These are phyloP conservation scores for Saccostrea glomerata DNA, from an alignment of 1,140 invertebrate genomes.

Conservation along the genomic window DNA sequence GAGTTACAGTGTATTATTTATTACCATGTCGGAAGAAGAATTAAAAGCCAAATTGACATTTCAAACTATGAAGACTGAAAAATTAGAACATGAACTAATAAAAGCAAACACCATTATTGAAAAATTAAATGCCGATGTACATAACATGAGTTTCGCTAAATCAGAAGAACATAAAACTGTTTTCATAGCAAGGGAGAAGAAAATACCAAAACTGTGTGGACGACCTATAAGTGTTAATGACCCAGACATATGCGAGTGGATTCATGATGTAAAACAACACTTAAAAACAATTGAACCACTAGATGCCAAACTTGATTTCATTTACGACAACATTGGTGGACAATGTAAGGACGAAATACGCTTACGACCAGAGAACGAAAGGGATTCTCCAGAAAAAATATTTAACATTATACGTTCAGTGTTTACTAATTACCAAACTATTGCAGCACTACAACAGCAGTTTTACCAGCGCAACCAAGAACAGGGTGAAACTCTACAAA, in stretches of 20 bases:
- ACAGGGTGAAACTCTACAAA: neutral
- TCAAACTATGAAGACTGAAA: neutral
- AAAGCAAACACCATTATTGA: neutral
- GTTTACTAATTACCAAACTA: neutral
- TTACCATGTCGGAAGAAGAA: neutral
- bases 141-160: neutral
- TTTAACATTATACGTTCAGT: neutral
- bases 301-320: neutral
- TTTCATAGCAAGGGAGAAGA: neutral
- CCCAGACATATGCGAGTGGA: neutral
- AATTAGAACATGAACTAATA: neutral
- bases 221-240: neutral
- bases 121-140: neutral
- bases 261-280: neutral
- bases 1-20: neutral
- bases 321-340: neutral
- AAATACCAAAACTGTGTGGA: neutral
- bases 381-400: constrained; percentile 18
- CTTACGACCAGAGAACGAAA: neutral
- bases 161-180: neutral
- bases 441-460: neutral
- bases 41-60: neutral
- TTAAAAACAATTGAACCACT: neutral
- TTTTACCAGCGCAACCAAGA: neutral
- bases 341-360: constrained; percentile 30